Evolutionary conservation across 2,113 vertebrate genomes (phyloP), one percentile per base, ranked within the genome.

Genomic region (Parus major): DNA sequence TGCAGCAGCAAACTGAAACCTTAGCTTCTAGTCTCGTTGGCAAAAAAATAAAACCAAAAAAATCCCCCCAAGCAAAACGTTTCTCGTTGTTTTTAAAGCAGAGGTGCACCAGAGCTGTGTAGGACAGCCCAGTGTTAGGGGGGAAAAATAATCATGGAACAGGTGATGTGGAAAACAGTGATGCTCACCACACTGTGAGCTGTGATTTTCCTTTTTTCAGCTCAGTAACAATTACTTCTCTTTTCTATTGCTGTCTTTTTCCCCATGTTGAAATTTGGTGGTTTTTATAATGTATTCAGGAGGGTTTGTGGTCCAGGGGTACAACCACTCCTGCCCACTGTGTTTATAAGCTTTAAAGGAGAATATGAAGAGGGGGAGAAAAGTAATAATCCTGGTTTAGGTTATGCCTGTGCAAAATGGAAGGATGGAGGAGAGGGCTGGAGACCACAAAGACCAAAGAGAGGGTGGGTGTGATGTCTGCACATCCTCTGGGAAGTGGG

Each of bases 361-460:
- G 29, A 66, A n/a, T 10, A 14, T 9, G 20, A 61, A 70, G 5
- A 2, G 8, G 8, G 3, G 1, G 2, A 1, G 0, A 2, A 15
- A 28, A 44, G 12, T 5, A 17, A 72, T 23, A 41, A 44, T 28
- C 31, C 15, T 21, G 10, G 33, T 15, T 17, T n/a, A 29, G 17
- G 12, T 44, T 41, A 47, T 17, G 41, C 29, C 53, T 88, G 19
- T 1, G 2, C 39, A 60, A 56, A 82, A 56, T 10, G 22, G 41
- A 57, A 64, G 17, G 25, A 46, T 41, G n/a, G 72, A 46, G 41
- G 53, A 90, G 31, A 7, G 14, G 49, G 44, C 36, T 14, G 46
- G 52, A 64, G 63, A 57, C 9, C 13, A 31, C 31, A 44, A 14
- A 56, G 44, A 16, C 27, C 11, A 25, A 46, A 25, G 52, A 8